Conservation (phyloP, 2,888 invertebrate species). For the Diarsia mendica region DNA sequence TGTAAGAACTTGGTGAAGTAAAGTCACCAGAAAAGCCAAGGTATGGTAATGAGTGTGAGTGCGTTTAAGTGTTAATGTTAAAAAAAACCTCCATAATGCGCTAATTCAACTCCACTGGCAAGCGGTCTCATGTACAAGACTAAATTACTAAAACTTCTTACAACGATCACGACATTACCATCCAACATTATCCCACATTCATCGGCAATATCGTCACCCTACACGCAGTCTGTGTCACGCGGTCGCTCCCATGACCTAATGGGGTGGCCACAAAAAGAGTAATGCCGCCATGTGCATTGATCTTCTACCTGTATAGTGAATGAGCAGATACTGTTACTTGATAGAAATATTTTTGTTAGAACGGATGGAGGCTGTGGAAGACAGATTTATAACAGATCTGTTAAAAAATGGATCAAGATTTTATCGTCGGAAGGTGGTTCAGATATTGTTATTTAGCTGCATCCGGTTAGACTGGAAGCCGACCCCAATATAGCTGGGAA, state of each 20-base stretch:
- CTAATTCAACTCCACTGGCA: background rate
- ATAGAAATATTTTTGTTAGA: too few relatives aligned
- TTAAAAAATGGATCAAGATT: background rate
- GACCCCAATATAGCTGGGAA: too few relatives aligned
- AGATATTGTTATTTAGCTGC: too few relatives aligned
- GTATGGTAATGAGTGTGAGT: too few relatives aligned
- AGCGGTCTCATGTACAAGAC: background rate
- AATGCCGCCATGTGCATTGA: conserved; percentile 44
- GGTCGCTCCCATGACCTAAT: conserved; percentile 87
- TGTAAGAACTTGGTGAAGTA: background rate
- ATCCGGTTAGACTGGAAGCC: too few relatives aligned
- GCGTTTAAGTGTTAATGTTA: too few relatives aligned
- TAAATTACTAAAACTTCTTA: background rate
- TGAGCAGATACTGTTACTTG: conserved; percentile 39
- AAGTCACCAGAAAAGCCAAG: too few relatives aligned
- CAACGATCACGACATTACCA: conserved; percentile 9
- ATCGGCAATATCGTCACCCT: conserved; percentile 65
- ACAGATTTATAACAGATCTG: background rate
- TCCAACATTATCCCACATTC: conserved; percentile 42
- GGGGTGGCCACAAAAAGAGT: conserved; percentile 61
- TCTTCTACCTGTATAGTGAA: conserved; percentile 22
- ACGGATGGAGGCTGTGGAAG: background rate
- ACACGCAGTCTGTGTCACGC: conserved; percentile 80
- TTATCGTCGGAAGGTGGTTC: too few relatives aligned
- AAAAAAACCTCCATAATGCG: background rate